These are phyloP conservation scores for Anoura caudifer DNA, from an alignment of 2,113 vertebrate species.

Conservation along the genomic window DNA sequence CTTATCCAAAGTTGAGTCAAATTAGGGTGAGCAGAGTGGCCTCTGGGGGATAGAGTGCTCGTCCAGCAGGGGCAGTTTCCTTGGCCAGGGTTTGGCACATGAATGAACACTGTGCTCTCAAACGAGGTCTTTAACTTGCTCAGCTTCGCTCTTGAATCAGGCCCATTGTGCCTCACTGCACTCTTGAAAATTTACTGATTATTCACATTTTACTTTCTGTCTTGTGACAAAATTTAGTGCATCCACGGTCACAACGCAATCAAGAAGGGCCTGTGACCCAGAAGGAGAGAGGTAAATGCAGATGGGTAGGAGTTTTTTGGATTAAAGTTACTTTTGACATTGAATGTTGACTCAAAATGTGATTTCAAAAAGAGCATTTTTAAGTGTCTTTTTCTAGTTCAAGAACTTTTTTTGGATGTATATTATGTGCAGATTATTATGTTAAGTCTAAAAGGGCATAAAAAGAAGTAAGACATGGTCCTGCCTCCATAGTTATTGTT, in stretches of 20 bases:
- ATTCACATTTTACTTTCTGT: slow-evolving; percentile 44
- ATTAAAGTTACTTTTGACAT: neutral
- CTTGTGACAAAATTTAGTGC: slow-evolving; percentile 22
- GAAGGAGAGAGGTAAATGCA: neutral
- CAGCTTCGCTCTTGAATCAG: slow-evolving; percentile 17
- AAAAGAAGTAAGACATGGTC: neutral
- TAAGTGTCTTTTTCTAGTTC: neutral
- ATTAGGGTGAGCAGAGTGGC: slow-evolving; percentile 3
- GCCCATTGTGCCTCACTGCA: neutral
- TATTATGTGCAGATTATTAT: neutral
- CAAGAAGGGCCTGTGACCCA: neutral
- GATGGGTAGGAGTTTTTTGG: neutral
- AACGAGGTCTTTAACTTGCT: neutral
- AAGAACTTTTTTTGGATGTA: neutral
- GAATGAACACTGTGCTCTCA: neutral
- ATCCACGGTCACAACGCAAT: neutral
- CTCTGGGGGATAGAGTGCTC: neutral
- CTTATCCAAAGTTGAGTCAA: slow-evolving; percentile 30
- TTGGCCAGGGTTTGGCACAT: neutral
- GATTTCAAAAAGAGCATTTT: slow-evolving; percentile 12
- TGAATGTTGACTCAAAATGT: neutral
- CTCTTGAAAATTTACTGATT: slow-evolving; percentile 35
- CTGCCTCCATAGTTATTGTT: neutral
- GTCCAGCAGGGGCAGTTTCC: neutral
- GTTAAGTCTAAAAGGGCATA: neutral